Evolutionary conservation across 23 tunicate genomes (phyloP), one percentile per base, ranked within the genome.

Genomic region (Diplosoma virens): DNA sequence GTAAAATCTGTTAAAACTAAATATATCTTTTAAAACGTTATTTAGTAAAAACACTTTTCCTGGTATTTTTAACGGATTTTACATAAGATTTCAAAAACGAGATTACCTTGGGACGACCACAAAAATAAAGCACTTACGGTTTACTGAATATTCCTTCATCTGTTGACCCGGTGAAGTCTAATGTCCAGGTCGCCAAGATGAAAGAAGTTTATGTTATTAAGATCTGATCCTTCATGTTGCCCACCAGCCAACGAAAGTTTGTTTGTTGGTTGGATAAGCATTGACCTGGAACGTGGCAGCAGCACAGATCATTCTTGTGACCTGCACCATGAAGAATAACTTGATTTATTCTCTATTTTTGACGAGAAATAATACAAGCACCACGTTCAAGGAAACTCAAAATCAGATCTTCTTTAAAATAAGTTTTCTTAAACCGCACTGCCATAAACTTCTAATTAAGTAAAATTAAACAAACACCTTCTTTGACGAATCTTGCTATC

Each of bases 81-180:
- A n/a, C n/a, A n/a, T n/a, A n/a, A n/a, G n/a, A n/a, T n/a, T n/a
- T n/a, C n/a, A n/a, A n/a, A n/a, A n/a, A n/a, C n/a, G n/a, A n/a
- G n/a, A n/a, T n/a, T n/a, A n/a, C n/a, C n/a, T n/a, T n/a, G n/a
- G n/a, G n/a, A n/a, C n/a, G n/a, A n/a, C n/a, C n/a, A 45, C 52
- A 9, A 9, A 16, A 45, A 45, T 9, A 45, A 45, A 45, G 52
- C 11, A 45, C 83, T 78, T 78, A 78, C 83, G 71, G 74, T 78
- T 78, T 64, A 17, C 24, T 80, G 54, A 24, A 64, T 81, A 81
- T 61, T 82, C 87, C 87, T 82, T 74, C 87, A 82, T 82, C 87
- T 82, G 87, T 74, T 73, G 87, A 82, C 87, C 87, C 87, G 87
- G 87, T 63, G 28, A 45, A 72, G 70, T 6, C 73, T 26, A 72